A percentile compares a stretch with the other conserved stretches of the same genome.
phyloP scores from a whole-genome alignment of 1,140 invertebrate species.

The Lucilia sericata region DNA sequence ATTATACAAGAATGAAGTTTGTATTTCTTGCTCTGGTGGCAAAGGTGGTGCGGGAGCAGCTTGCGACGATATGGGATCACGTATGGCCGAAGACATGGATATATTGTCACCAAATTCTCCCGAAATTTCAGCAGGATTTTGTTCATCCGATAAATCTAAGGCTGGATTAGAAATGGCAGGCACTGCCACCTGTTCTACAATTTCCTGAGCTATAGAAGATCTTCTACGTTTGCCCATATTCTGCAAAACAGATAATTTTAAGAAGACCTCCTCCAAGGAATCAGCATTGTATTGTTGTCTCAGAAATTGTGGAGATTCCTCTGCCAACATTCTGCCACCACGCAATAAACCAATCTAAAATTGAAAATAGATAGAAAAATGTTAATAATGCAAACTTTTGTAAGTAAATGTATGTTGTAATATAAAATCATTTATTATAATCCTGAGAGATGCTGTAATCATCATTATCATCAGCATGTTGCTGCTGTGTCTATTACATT shows the following conservation, averaged over 20 bases:
- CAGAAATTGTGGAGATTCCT: slow-evolving; percentile 86
- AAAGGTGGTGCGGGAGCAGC: slow-evolving; percentile 71
- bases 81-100: slow-evolving; percentile 77
- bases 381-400: not conserved
- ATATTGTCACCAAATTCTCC: slow-evolving; percentile 88
- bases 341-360: slow-evolving; percentile 91
- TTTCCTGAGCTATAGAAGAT: slow-evolving; percentile 80
- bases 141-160: slow-evolving; percentile 73
- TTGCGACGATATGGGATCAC: slow-evolving; percentile 71
- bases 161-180: slow-evolving; percentile 74
- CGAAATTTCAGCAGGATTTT: slow-evolving; percentile 80
- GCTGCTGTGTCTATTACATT: not conserved
- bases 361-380: not conserved
- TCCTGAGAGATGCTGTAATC: not conserved
- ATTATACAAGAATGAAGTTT: slow-evolving; percentile 70
- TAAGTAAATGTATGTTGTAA: not conserved
- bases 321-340: slow-evolving; percentile 89
- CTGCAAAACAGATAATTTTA: slow-evolving; percentile 87
- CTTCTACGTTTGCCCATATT: slow-evolving; percentile 82
- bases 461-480: not conserved
- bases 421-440: not conserved
- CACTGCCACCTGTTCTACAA: slow-evolving; percentile 76
- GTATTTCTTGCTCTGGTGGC: slow-evolving; percentile 73
- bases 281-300: slow-evolving; percentile 82
- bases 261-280: slow-evolving; percentile 91